phyloP scores from a whole-genome alignment of 2,888 invertebrate species.

The Miltochrista miniata region DNA sequence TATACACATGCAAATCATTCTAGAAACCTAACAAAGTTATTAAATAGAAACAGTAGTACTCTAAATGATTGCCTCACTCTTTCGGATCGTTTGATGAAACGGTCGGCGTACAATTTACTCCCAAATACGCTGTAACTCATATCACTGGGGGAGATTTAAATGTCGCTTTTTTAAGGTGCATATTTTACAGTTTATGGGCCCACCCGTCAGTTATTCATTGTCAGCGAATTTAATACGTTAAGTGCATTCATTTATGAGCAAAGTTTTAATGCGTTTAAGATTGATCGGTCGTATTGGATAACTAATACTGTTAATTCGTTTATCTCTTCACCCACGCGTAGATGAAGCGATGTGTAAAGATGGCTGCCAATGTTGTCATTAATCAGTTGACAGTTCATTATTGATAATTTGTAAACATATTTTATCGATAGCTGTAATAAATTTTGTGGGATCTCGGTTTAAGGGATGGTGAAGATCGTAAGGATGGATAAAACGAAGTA shows the following conservation, averaged over 20 bases:
- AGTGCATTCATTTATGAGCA: conserved; percentile 67
- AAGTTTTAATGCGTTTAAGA: conserved; percentile 60
- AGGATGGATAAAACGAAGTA: no score
- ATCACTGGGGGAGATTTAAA: conserved; percentile 75
- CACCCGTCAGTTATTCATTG: conserved; percentile 63
- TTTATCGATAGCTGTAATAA: conserved; percentile 2
- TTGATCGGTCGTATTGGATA: conserved; percentile 51
- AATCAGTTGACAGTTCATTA: conserved; percentile 29
- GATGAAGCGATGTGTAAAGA: conserved; percentile 12
- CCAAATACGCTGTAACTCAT: conserved; percentile 74
- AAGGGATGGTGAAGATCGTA: no score
- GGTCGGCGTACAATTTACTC: conserved; percentile 59
- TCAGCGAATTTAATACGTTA: conserved; percentile 75
- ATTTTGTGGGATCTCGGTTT: no score
- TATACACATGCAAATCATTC: conserved; percentile 42
- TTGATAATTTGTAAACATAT: conserved; percentile 5
- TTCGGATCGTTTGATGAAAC: conserved; percentile 67
- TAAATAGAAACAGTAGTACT: conserved; percentile 59
- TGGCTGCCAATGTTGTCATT: conserved; percentile 4
- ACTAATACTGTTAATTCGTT: conserved; percentile 29
- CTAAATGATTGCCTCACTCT: conserved; percentile 74
- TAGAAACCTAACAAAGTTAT: conserved; percentile 41
- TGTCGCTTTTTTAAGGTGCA: conserved; percentile 72
- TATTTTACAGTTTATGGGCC: conserved; percentile 56
- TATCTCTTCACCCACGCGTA: conserved; percentile 21